Conservation (phyloP, 2,113 vertebrate genomes). For the mouse (Mus musculus) region GRCm39 chr14:100813001-100813500, state of each 20-base stretch:
- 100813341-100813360: background rate
- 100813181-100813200: background rate
- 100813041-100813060: background rate
- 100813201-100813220: background rate
- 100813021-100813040: background rate
- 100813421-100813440: background rate
- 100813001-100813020: background rate
- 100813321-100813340: background rate
- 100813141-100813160: background rate
- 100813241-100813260: background rate
- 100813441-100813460: background rate
- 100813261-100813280: background rate
- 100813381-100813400: background rate
- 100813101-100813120: background rate
- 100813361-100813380: background rate
- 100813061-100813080: background rate
- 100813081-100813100: slow-evolving; percentile 37
- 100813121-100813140: background rate
- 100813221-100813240: background rate
- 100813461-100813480: slow-evolving; percentile 41
- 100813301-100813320: background rate
- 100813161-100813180: background rate
- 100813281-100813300: slow-evolving; percentile 22
- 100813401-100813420: background rate
- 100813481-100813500: slow-evolving; percentile 8